Conservation (phyloP, 2,113 vertebrate species). For the Mastomys natalensis region DNA sequence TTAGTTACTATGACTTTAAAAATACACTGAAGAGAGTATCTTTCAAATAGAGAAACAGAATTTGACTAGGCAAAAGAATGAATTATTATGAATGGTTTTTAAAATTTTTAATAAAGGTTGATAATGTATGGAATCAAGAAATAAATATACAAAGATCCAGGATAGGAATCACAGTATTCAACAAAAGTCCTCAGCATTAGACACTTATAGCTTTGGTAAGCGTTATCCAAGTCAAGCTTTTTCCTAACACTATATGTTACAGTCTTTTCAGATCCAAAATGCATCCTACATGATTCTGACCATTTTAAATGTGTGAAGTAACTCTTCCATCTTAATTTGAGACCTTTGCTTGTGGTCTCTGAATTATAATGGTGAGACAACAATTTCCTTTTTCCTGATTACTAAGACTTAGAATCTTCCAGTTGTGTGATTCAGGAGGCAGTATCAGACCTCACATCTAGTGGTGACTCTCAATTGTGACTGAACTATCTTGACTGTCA, state of each 20-base stretch:
- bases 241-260: background rate
- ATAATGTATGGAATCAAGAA: background rate
- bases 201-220: background rate
- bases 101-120: conserved; percentile 81
- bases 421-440: background rate
- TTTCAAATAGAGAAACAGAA: conserved; percentile 79
- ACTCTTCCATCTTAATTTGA: conserved; percentile 9
- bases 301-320: background rate
- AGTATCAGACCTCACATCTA: background rate
- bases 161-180: background rate
- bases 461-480: background rate
- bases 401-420: background rate
- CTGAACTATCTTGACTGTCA: background rate
- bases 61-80: conserved; percentile 72
- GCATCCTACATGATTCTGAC: background rate
- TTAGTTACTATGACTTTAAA: conserved; percentile 80
- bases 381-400: background rate
- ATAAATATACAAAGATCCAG: conserved; percentile 74
- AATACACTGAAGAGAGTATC: conserved; percentile 78
- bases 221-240: background rate
- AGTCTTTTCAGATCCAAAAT: conserved; percentile 27
- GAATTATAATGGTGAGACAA: background rate
- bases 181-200: background rate
- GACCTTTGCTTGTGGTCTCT: background rate
- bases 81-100: conserved; percentile 81